phyloP scores from a whole-genome alignment of 2,797 vertebrate species.

The Hozukius guyotensis region DNA sequence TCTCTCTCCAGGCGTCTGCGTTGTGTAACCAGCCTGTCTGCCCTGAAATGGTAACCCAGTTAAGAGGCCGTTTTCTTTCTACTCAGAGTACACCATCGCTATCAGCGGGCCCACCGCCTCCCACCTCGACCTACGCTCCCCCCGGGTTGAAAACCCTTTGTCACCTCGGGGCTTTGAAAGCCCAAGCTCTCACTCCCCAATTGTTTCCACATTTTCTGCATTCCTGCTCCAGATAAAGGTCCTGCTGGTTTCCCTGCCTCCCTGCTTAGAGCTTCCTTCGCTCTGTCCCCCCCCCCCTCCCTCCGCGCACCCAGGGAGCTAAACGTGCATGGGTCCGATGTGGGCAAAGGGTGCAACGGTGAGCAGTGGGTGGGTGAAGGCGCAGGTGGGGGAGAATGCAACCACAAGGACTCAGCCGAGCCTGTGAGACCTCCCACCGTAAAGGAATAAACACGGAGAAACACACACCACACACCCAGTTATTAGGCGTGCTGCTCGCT shows the following conservation, averaged over 20 bases:
- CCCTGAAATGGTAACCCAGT: constrained; percentile 84
- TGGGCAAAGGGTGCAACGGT: constrained; percentile 26
- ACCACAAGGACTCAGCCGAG: constrained; percentile 30
- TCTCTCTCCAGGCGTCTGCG: constrained; percentile 67
- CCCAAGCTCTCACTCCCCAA: constrained; percentile 74
- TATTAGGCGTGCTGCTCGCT: constrained; percentile 72
- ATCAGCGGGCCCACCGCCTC: constrained; percentile 61
- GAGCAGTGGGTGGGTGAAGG: constrained; percentile 30
- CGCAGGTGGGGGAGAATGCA: constrained; percentile 44
- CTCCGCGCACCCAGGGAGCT: constrained; percentile 45
- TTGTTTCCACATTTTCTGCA: constrained; percentile 89
- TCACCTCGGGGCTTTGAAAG: constrained; percentile 85
- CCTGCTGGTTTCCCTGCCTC: constrained; percentile 62
- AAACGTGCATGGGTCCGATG: constrained; percentile 6
- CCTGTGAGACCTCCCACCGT: constrained; percentile 68
- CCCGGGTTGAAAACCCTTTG: constrained; percentile 81
- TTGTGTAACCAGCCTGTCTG: constrained; percentile 82
- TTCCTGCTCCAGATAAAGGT: constrained; percentile 87
- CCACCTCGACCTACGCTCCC: constrained; percentile 69
- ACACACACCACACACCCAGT: constrained; percentile 54
- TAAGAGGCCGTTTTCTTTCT: constrained; percentile 73
- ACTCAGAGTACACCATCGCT: constrained; percentile 56
- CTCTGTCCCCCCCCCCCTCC: constrained; percentile 1
- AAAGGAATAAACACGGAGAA: constrained; percentile 62
- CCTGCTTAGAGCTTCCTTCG: constrained; percentile 50